Conservation (phyloP, 2,797 vertebrate genomes). For the Leuciscus waleckii region DNA sequence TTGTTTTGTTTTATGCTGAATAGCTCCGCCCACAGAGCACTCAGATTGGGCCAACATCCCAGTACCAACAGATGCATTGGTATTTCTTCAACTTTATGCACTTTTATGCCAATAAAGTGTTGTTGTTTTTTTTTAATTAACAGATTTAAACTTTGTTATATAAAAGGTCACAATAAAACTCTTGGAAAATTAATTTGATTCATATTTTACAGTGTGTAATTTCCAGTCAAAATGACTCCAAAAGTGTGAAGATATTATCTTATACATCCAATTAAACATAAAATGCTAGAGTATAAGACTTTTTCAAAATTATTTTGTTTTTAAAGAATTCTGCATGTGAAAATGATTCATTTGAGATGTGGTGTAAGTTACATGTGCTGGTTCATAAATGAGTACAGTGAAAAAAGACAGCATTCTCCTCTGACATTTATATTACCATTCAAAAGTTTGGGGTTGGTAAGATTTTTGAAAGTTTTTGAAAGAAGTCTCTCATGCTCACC, state of each 20-base stretch:
- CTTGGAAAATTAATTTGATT: background rate
- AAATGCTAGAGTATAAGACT: background rate
- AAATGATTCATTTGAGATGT: background rate
- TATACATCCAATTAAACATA: background rate
- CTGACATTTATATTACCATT: background rate
- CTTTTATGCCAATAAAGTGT: background rate
- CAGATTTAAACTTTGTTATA: background rate
- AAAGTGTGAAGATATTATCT: background rate
- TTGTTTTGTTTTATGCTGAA: background rate
- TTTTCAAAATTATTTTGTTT: background rate
- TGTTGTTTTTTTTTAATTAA: background rate
- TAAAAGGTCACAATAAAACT: background rate
- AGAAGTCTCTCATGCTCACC: background rate
- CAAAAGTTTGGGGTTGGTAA: background rate
- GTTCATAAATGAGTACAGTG: background rate
- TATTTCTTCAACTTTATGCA: background rate
- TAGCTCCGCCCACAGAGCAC: background rate
- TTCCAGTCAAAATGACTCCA: background rate
- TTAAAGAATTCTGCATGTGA: background rate
- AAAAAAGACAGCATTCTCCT: background rate
- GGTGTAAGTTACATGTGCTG: background rate
- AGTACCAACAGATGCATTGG: background rate
- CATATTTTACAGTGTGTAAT: background rate
- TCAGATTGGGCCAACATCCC: background rate
- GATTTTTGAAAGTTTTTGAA: background rate